A percentile compares a stretch with the other conserved stretches of the same genome.
phyloP scores from a whole-genome alignment of 2,113 vertebrate genomes.

The Onychorhynchus coronatus region DNA sequence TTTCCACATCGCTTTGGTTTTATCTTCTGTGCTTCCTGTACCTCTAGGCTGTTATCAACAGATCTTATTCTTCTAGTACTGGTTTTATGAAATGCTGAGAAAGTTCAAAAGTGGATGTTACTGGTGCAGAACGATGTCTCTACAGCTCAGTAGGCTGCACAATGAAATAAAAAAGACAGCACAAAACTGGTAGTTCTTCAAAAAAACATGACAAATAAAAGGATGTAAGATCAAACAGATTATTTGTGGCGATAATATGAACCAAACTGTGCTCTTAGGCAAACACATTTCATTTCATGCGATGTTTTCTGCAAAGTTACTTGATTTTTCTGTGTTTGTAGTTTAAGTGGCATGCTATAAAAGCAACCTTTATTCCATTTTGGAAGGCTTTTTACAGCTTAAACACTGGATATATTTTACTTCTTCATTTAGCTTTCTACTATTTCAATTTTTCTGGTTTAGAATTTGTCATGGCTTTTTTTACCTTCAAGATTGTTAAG shows the following conservation, averaged over 20 bases:
- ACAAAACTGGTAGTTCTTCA: neutral
- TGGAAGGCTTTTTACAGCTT: neutral
- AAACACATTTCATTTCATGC: neutral
- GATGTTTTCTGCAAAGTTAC: neutral
- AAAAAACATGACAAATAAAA: neutral
- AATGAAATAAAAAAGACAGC: neutral
- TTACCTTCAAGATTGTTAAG: neutral
- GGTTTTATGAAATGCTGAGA: neutral
- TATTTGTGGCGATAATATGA: neutral
- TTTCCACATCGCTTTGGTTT: neutral
- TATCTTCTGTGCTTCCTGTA: neutral
- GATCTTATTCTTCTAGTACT: neutral
- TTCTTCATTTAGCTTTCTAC: neutral
- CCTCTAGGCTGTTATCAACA: neutral
- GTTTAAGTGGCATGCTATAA: rapidly evolving
- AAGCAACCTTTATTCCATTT: neutral
- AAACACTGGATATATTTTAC: neutral
- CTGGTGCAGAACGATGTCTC: neutral
- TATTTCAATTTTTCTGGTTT: neutral
- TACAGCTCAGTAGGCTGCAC: neutral
- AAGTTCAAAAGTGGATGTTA: neutral
- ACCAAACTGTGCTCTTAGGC: neutral
- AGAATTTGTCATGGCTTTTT: neutral
- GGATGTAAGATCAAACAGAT: neutral
- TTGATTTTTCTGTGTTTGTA: neutral